Conservation (phyloP, 1,140 invertebrate species). For the Leptinotarsa texana region DNA sequence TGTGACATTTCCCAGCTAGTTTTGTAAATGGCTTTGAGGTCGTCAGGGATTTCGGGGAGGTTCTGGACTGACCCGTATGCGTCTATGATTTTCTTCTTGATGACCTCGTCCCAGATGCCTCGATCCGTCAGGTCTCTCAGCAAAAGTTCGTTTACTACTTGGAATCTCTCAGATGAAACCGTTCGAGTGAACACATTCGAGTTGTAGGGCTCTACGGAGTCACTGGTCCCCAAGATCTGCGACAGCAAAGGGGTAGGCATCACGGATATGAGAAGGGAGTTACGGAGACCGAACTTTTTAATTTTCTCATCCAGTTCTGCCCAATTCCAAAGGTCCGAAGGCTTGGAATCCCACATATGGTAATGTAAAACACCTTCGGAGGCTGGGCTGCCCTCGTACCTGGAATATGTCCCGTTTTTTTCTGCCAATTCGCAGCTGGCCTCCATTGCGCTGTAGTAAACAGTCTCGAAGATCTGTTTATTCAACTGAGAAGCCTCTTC, state of each 20-base stretch:
- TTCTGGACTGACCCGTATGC: slow-evolving; percentile 93
- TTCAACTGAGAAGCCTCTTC: slow-evolving; percentile 85
- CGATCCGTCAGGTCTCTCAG: slow-evolving; percentile 89
- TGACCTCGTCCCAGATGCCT: slow-evolving; percentile 93
- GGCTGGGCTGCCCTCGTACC: slow-evolving; percentile 87
- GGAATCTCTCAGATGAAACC: slow-evolving; percentile 82
- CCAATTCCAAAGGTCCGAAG: slow-evolving; percentile 91
- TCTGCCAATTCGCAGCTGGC: slow-evolving; percentile 95
- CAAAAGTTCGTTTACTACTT: slow-evolving; percentile 90
- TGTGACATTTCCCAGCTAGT: slow-evolving; percentile 99
- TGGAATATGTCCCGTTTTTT: slow-evolving; percentile 83
- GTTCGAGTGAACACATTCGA: slow-evolving; percentile 94
- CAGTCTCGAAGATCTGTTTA: slow-evolving; percentile 95
- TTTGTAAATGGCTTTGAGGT: slow-evolving; percentile 92
- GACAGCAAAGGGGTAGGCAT: slow-evolving; percentile 99
- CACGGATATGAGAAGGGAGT: slow-evolving; percentile 91
- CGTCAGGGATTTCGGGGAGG: slow-evolving; percentile 84
- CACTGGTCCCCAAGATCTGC: slow-evolving; percentile 98
- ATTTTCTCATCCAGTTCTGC: slow-evolving; percentile 83
- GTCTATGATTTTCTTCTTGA: slow-evolving; percentile 94
- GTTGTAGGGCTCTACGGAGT: slow-evolving; percentile 97
- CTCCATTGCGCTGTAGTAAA: slow-evolving; percentile 95
- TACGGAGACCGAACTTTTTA: slow-evolving; percentile 85
- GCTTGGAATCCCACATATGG: slow-evolving; percentile 96
- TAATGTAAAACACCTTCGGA: slow-evolving; percentile 96